Conservation (phyloP, 2,888 invertebrate species). For the Dicycla oo region DNA sequence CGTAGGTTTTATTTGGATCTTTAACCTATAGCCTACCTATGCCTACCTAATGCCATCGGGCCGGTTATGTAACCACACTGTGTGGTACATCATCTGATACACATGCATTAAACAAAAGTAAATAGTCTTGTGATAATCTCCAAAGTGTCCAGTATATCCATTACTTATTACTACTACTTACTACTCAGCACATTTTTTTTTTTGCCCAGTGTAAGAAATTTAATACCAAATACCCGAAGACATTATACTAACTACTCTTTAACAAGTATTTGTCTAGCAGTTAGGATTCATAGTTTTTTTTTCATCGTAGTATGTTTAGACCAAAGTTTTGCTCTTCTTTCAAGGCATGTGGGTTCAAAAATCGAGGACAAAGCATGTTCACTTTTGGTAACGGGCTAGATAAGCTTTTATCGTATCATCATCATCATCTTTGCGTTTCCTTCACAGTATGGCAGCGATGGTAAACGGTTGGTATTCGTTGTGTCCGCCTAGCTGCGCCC, state of each 20-base stretch:
- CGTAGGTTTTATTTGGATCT: slow-evolving; percentile 45
- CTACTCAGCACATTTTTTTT: no score
- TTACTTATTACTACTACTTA: no score
- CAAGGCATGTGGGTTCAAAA: not conserved
- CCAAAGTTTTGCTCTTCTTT: not conserved
- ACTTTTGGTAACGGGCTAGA: no score
- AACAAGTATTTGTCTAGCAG: not conserved
- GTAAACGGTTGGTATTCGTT: slow-evolving; percentile 44
- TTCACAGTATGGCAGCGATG: slow-evolving; percentile 36
- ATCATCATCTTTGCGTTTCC: slow-evolving; percentile 10
- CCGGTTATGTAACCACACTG: slow-evolving; percentile 8
- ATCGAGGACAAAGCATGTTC: not conserved
- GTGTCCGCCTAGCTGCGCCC: slow-evolving; percentile 28
- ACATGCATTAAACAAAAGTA: slow-evolving; percentile 2
- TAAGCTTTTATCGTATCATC: not conserved
- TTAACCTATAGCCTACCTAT: slow-evolving; percentile 39
- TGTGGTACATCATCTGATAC: slow-evolving; percentile 6
- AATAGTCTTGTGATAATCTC: not conserved
- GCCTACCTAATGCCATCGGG: slow-evolving; percentile 15
- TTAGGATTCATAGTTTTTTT: no score
- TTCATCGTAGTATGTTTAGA: not conserved
- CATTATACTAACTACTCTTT: not conserved
- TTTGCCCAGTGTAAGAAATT: not conserved
- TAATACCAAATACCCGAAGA: not conserved
- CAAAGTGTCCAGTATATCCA: no score